A percentile compares a stretch with the other conserved stretches of the same genome.
phyloP scores from a whole-genome alignment of 2,113 vertebrate species.

The Ptychochromis oligacanthus region DNA sequence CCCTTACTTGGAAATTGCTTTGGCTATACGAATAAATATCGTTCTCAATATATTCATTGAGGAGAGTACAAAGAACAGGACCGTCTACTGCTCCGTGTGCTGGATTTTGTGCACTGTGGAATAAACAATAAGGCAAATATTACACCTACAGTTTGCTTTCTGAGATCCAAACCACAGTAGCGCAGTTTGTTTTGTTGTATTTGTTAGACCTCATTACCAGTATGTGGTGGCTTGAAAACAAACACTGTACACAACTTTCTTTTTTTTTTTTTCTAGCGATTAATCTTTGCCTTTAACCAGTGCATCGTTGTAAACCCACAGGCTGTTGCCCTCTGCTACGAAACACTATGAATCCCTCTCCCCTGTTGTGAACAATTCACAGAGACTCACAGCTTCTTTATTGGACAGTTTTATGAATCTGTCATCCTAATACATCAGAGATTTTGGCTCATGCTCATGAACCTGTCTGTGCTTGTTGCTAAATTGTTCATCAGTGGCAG shows the following conservation, averaged over 20 bases:
- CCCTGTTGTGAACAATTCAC: constrained; percentile 7
- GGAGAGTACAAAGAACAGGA: not conserved
- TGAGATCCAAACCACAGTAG: not conserved
- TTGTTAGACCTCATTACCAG: constrained; percentile 26
- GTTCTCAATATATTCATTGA: constrained; percentile 9
- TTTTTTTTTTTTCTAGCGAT: not conserved
- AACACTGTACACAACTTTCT: not conserved
- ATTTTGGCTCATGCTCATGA: constrained; percentile 4
- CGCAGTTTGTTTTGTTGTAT: constrained; percentile 29
- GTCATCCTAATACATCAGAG: constrained; percentile 20
- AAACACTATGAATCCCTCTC: not conserved
- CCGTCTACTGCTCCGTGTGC: constrained; percentile 1
- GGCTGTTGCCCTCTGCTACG: not conserved
- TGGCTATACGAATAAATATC: constrained; percentile 30
- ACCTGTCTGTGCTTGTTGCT: constrained; percentile 10
- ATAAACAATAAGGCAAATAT: constrained; percentile 10
- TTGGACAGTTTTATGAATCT: constrained; percentile 10
- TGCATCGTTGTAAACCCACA: not conserved
- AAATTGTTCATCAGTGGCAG: constrained; percentile 20
- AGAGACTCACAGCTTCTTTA: not conserved
- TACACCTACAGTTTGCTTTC: constrained; percentile 12
- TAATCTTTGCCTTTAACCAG: not conserved
- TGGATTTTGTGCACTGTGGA: not conserved
- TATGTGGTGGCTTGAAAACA: constrained; percentile 8
- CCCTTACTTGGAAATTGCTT: constrained; percentile 32